Evolutionary conservation across 2,797 vertebrate species (phyloP).

Genomic region (Centropyge bicolor): DNA sequence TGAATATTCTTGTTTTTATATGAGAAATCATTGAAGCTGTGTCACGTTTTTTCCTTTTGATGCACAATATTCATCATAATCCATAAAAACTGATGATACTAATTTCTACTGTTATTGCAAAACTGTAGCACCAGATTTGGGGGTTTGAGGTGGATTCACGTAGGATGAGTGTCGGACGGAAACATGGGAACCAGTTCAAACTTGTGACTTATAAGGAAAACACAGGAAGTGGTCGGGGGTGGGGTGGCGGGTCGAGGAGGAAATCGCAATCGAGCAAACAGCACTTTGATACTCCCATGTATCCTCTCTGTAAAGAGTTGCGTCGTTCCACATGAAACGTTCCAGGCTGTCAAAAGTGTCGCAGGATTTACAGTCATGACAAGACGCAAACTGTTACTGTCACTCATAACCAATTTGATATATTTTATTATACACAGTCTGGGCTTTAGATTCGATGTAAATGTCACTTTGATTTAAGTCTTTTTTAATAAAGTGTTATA

Average conservation of each 20-base stretch:
- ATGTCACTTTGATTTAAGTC: slow-evolving; percentile 15
- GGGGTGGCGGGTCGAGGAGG: slow-evolving; percentile 18
- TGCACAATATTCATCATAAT: slow-evolving; percentile 22
- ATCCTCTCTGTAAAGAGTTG: slow-evolving; percentile 50
- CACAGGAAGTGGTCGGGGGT: slow-evolving; percentile 59
- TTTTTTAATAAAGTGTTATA: slow-evolving; percentile 42
- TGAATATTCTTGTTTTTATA: slow-evolving; percentile 51
- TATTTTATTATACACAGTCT: slow-evolving; percentile 49
- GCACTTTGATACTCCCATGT: slow-evolving; percentile 79
- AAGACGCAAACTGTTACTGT: slow-evolving; percentile 34
- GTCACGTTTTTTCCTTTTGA: slow-evolving; percentile 26
- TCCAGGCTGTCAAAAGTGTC: slow-evolving; percentile 47
- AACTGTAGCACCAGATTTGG: slow-evolving; percentile 66
- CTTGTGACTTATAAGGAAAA: slow-evolving; percentile 30
- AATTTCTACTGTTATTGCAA: slow-evolving; percentile 33
- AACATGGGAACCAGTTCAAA: slow-evolving; percentile 29
- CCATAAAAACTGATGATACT: slow-evolving; percentile 2
- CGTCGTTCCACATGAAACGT: slow-evolving; percentile 5
- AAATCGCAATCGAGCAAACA: slow-evolving; percentile 70
- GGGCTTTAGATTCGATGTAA: slow-evolving; percentile 32
- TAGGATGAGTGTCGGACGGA: not conserved
- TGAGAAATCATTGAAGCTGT: slow-evolving; percentile 41
- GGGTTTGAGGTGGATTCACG: slow-evolving; percentile 12
- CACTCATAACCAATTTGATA: slow-evolving; percentile 39
- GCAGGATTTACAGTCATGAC: slow-evolving; percentile 19